Percentiles rank a stretch among this genome's conserved stretches.
phyloP scores from a whole-genome alignment of 2,797 vertebrate genomes.

The Chelidonichthys spinosus region DNA sequence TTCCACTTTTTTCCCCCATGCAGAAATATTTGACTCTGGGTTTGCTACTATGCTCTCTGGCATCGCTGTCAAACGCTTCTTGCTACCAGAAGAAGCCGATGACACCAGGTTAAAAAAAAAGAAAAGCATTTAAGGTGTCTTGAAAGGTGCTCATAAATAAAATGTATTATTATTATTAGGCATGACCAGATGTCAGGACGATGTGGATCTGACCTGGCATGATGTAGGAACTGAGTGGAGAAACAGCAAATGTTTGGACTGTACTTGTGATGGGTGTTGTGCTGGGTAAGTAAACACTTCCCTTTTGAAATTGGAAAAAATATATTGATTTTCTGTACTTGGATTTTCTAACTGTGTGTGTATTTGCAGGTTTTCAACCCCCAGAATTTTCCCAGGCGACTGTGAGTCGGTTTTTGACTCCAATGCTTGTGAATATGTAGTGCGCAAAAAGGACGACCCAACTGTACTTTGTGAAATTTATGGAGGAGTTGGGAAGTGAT shows the following conservation, averaged over 20 bases:
- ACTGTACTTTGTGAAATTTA: conserved; percentile 35
- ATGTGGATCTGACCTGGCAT: conserved; percentile 31
- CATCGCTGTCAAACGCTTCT: too few relatives aligned
- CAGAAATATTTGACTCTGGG: too few relatives aligned
- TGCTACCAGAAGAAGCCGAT: too few relatives aligned
- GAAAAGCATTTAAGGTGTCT: too few relatives aligned
- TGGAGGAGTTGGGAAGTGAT: conserved; percentile 45
- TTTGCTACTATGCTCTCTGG: too few relatives aligned
- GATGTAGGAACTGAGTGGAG: conserved; percentile 52
- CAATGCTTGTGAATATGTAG: conserved; percentile 55
- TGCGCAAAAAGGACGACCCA: conserved; percentile 68
- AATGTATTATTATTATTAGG: too few relatives aligned
- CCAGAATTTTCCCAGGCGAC: fast-evolving
- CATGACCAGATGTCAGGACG: too few relatives aligned
- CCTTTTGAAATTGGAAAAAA: background rate
- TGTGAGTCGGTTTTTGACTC: conserved; percentile 72
- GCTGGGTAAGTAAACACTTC: conserved; percentile 23
- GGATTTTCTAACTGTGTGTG: background rate
- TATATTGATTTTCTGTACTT: background rate
- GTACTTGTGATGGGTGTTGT: conserved; percentile 33
- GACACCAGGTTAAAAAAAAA: too few relatives aligned
- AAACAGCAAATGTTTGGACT: conserved; percentile 50
- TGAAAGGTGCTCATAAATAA: too few relatives aligned
- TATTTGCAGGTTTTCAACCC: conserved; percentile 57
- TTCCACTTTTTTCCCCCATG: too few relatives aligned